These are phyloP conservation scores for Panulirus ornatus DNA, from an alignment of 1,140 invertebrate species.

Conservation along the genomic window DNA sequence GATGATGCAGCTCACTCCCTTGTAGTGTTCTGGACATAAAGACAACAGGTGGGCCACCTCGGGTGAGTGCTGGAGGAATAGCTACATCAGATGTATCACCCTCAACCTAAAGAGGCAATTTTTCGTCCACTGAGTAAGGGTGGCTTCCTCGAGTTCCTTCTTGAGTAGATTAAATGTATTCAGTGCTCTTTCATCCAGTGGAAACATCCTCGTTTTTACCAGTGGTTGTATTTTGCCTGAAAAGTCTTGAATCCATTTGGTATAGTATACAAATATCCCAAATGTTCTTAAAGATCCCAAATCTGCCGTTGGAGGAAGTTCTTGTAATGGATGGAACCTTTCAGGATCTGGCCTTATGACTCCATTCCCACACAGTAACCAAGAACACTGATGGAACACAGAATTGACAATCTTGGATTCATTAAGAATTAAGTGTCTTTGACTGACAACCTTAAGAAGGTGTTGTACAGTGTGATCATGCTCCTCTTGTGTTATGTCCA, in stretches of 20 bases:
- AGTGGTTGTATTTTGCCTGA: conserved; percentile 50
- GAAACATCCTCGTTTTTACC: conserved; percentile 19
- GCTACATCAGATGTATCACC: conserved; percentile 47
- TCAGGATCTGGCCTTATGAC: conserved; percentile 55
- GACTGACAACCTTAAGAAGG: conserved; percentile 31
- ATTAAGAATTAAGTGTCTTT: conserved; percentile 31
- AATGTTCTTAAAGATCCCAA: conserved; percentile 27
- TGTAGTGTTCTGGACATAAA: conserved; percentile 50
- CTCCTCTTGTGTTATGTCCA: conserved; percentile 31
- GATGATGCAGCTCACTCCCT: conserved; percentile 38
- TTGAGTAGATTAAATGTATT: conserved; percentile 36
- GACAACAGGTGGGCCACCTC: too few relatives aligned
- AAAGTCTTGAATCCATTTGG: conserved; percentile 49
- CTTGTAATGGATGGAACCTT: conserved; percentile 39
- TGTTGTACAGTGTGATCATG: conserved; percentile 32
- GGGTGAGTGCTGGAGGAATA: conserved; percentile 29
- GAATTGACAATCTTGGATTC: conserved; percentile 25
- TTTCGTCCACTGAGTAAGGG: conserved; percentile 38
- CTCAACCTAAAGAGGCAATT: conserved; percentile 31
- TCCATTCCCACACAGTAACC: conserved; percentile 49
- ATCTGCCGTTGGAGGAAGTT: conserved; percentile 37
- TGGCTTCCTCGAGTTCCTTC: conserved; percentile 30
- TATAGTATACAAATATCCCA: conserved; percentile 54
- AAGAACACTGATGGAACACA: conserved; percentile 32
- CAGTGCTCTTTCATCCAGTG: conserved; percentile 15